phyloP scores from a whole-genome alignment of 1,140 invertebrate genomes.

The Orussus abietinus region DNA sequence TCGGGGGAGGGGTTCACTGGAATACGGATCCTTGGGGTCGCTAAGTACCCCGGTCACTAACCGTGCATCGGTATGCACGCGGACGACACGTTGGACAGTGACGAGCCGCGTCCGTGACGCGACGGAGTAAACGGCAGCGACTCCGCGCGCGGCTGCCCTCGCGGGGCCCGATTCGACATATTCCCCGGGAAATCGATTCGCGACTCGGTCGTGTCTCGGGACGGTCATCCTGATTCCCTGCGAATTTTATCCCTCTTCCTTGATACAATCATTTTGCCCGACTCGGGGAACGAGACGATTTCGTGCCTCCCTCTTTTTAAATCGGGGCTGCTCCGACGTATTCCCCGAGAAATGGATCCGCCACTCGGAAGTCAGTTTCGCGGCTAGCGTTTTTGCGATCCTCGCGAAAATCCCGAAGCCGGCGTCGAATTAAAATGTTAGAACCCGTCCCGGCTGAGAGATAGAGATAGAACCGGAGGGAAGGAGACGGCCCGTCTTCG shows the following conservation, averaged over 20 bases:
- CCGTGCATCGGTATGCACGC: constrained; percentile 33
- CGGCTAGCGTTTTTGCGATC: no score
- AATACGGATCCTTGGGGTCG: constrained; percentile 21
- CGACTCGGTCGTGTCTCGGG: no score
- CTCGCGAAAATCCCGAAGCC: no score
- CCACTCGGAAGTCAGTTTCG: no score
- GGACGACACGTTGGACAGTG: constrained; percentile 29
- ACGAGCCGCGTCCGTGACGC: constrained; percentile 40
- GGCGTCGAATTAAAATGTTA: no score
- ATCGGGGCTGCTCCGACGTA: constrained; percentile 16
- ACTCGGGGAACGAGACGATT: no score
- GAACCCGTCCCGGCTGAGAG: constrained; percentile 12
- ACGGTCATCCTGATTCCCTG: no score
- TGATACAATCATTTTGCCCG: no score
- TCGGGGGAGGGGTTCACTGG: background rate
- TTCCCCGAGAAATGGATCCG: constrained; percentile 3
- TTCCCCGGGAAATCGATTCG: constrained; percentile 3
- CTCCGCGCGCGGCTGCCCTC: no score
- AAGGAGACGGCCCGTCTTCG: constrained; percentile 8
- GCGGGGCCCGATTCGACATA: constrained; percentile 14
- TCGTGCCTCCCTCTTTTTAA: no score
- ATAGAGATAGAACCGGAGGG: constrained; percentile 1
- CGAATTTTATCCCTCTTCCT: no score
- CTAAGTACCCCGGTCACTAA: constrained; percentile 22
- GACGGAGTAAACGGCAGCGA: constrained; percentile 10